Base-by-base conservation (phyloP, 2,797 vertebrate species). In the Dromococcyx pavoninus region DNA sequence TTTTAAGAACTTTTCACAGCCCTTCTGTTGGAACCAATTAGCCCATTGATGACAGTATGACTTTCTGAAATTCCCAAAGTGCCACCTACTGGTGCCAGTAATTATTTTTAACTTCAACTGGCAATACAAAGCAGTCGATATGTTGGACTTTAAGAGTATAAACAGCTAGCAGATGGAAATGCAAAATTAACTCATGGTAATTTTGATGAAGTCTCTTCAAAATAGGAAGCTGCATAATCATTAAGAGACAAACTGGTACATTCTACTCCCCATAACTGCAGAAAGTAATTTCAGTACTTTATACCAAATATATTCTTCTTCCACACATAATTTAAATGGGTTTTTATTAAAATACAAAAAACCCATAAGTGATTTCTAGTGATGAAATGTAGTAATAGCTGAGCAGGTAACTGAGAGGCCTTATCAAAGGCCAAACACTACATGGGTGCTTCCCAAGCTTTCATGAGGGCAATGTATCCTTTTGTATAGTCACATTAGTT, bases 41-140 rank as follows among this genome's bases (percentile, higher is more conserved):
- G 75, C 69, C 69, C 79, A 87, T 2, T 25, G 86, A 82, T 43
- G 74, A 85, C 13, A 65, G 60, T 30, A 74, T 18, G 66, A 43
- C 74, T 93, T 76, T 77, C 72, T 72, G 72, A 56, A 93, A 91
- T 88, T 84, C 85, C 75, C 87, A 50, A 95, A 77, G 50, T 90
- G 92, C 85, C 91, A 94, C 73, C 95, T 92, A 74, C 91, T 92
- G 93, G 91, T 83, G 64, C 50, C 71, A 82, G 57, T 15, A 56
- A 64, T 78, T 78, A 94, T 89, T 89, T 87, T 96, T 95, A 88
- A 72, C 60, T 86, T 95, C 58, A 78, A 39, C 32, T 77, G 72
- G 85, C 73, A 88, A 48, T 44, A 77, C 11, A n/a, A 53, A 65
- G 74, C 44, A 77, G 54, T 69, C 2, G 74, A 82, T 64, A 10